Evolutionary conservation across 2,888 invertebrate species (phyloP), one percentile per base, ranked within the genome.

Genomic region (Leptarthrus brevirostris): DNA sequence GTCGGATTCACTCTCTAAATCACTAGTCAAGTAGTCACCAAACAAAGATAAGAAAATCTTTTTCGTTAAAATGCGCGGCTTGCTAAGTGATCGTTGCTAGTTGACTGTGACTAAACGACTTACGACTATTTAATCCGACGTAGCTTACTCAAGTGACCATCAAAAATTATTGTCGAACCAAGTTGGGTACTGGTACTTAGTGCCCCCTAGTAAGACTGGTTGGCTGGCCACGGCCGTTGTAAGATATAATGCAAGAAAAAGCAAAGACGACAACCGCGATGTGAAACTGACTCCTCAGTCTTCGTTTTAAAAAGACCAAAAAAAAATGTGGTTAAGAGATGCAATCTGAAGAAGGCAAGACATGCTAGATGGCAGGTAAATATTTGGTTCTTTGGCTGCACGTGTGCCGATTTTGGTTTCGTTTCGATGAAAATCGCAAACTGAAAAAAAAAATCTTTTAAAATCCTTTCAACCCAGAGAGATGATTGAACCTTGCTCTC

Each of bases 161-260:
- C 69, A 69, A 69, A 47, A 69, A 18, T 52, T 69, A 52, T 52
- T 34, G 49, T 52, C 18, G 52, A 52, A 34, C 30, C 69, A 69
- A 69, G 69, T 44, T 69, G 64, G 44, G 64, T 49, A 20, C 40
- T 3, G 10, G 12, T 30, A 30, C 30, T 30, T 30, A n/a, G 49
- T 53, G 22, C 22, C 18, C 58, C 18, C 36, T 36, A 58, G 6
- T 18, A 40, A 64, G 64, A 64, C 64, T 44, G 47, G 40, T 36
- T 44, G 36, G 24, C 44, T 64, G 44, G 64, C 40, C 40, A 36
- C 44, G 14, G 24, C 34, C 64, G 18, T 44, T 22, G 16, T 26
- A 12, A 61, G 40, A 61, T 44, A 24, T 18, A 34, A 64, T 24
- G 24, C 64, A 64, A 64, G 64, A 64, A 44, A 64, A 64, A 36